A percentile compares a stretch with the other conserved stretches of the same genome.
Evolutionary conservation across 2,888 invertebrate species (phyloP).

Genomic region (Leuctra nigra): DNA sequence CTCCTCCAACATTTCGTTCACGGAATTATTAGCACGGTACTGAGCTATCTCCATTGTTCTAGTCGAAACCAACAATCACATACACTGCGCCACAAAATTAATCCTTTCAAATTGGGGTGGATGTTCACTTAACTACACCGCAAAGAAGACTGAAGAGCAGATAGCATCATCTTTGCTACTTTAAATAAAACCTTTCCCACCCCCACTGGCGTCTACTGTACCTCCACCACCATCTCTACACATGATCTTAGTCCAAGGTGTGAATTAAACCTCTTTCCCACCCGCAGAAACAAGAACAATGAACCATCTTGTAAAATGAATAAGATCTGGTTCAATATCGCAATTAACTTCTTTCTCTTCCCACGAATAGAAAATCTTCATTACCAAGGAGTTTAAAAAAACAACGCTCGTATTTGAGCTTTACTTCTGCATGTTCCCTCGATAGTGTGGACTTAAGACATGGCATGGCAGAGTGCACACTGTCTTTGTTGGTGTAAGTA

Average conservation of each 20-base stretch:
- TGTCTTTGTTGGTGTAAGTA: no score
- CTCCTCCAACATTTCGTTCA: not conserved
- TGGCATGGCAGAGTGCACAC: no score
- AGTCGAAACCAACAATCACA: not conserved
- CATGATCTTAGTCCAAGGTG: not conserved
- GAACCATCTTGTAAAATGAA: not conserved
- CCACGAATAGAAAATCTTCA: not conserved
- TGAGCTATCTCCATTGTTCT: not conserved
- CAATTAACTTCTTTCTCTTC: constrained; percentile 2
- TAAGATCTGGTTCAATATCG: not conserved
- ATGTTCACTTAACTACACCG: no score
- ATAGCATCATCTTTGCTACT: no score
- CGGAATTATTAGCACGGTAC: not conserved
- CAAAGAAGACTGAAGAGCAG: not conserved
- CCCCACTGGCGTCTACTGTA: no score
- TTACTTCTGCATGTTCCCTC: no score
- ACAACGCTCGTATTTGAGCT: no score
- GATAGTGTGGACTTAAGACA: no score
- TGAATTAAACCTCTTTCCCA: not conserved
- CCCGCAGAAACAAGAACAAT: not conserved
- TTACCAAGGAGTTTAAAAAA: no score
- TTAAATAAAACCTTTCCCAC: no score
- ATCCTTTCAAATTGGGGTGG: not conserved
- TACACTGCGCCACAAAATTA: not conserved
- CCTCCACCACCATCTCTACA: not conserved